Evolutionary conservation across 2,797 vertebrate species (phyloP).

Genomic region (Gymnothorax javanicus): DNA sequence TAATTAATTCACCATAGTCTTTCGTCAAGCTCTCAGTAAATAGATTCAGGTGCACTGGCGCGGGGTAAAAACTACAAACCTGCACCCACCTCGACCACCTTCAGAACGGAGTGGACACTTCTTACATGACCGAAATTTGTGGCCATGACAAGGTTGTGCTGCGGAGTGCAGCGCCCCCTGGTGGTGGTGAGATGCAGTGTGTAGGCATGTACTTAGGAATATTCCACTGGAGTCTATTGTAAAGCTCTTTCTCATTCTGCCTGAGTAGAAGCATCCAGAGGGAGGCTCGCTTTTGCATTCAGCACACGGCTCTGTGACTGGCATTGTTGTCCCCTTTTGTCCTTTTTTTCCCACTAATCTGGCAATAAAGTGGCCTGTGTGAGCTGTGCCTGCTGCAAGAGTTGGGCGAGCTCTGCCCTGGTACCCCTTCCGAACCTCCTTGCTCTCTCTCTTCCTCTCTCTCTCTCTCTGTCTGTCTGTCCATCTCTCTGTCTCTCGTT

Average conservation of each 20-base stretch:
- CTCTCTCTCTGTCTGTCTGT: neutral
- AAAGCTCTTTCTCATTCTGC: slow-evolving; percentile 13
- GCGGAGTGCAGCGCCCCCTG: neutral
- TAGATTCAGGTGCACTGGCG: too few relatives aligned
- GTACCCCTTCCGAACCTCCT: slow-evolving; percentile 2
- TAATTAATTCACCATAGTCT: too few relatives aligned
- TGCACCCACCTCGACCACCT: too few relatives aligned
- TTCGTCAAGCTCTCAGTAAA: too few relatives aligned
- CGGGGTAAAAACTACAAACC: too few relatives aligned
- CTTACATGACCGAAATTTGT: neutral
- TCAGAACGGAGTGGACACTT: too few relatives aligned
- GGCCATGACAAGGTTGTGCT: neutral
- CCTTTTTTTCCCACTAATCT: slow-evolving; percentile 29
- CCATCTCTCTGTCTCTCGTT: neutral
- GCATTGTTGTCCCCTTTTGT: slow-evolving; percentile 33
- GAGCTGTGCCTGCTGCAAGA: slow-evolving; percentile 6
- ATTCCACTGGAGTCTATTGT: slow-evolving; percentile 5
- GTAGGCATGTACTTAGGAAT: neutral
- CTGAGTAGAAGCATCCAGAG: neutral
- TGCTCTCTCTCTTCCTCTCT: neutral
- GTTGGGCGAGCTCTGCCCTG: neutral
- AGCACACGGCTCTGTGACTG: neutral
- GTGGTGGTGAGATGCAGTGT: neutral
- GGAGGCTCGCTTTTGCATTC: neutral
- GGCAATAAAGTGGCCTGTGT: slow-evolving; percentile 33